Percentiles rank a stretch among this genome's conserved stretches.
These are phyloP conservation scores for Anabacerthia variegaticeps DNA, from an alignment of 2,797 vertebrate genomes.

Conservation along the genomic window DNA sequence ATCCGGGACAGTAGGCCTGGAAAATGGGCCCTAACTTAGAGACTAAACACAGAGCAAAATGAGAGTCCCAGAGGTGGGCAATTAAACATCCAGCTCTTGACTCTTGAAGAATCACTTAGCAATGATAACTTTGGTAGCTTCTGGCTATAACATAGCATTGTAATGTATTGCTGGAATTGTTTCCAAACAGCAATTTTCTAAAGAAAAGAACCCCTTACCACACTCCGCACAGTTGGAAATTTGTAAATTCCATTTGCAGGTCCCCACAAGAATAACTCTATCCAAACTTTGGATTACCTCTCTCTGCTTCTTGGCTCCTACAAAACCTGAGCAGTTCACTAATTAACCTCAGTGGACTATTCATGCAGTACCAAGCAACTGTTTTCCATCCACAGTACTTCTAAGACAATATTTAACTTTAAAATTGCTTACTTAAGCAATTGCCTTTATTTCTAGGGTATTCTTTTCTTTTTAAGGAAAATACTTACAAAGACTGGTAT, in stretches of 20 bases:
- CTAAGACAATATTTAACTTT: slow-evolving; percentile 20
- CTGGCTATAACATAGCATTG: not conserved
- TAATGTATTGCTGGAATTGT: not conserved
- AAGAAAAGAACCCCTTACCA: not conserved
- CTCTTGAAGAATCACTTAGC: not conserved
- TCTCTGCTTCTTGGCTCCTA: slow-evolving; percentile 16
- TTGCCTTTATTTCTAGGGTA: slow-evolving; percentile 3
- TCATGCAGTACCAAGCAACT: slow-evolving; percentile 1
- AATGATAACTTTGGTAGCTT: not conserved
- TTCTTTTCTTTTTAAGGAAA: not conserved
- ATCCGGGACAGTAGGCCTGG: not conserved
- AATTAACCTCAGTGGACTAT: slow-evolving; percentile 36
- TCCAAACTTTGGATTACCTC: slow-evolving; percentile 42
- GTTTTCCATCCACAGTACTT: slow-evolving; percentile 21
- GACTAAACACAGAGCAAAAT: not conserved
- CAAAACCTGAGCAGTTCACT: not conserved
- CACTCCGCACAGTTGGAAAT: not conserved
- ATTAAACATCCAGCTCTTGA: not conserved
- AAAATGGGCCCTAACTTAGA: not conserved
- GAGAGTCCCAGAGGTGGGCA: not conserved
- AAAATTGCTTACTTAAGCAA: slow-evolving; percentile 20
- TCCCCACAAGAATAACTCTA: slow-evolving; percentile 20
- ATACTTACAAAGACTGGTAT: not conserved
- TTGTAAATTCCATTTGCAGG: slow-evolving; percentile 11
- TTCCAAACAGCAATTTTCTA: slow-evolving; percentile 3